A percentile compares a stretch with the other conserved stretches of the same genome.
These are phyloP conservation scores for Chionis minor DNA, from an alignment of 2,113 vertebrate species.

Conservation along the genomic window DNA sequence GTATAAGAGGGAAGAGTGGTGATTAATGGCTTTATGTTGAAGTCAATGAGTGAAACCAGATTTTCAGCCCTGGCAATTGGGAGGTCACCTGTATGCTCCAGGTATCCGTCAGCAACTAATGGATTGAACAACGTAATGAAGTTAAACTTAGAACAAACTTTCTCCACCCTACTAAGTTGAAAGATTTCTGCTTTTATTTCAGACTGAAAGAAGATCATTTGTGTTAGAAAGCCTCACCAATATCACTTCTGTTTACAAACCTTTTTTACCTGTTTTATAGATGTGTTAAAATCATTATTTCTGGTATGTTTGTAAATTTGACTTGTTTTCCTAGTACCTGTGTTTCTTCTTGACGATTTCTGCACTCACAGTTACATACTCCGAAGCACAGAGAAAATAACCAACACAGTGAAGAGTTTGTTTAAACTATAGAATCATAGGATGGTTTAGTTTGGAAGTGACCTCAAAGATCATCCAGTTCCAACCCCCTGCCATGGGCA, in stretches of 20 bases:
- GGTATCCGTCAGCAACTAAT: not conserved
- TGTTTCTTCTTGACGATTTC: not conserved
- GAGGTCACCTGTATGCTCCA: not conserved
- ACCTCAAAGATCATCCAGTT: too few relatives aligned
- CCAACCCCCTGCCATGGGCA: too few relatives aligned
- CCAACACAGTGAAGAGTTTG: not conserved
- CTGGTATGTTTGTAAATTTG: not conserved
- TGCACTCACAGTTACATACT: fast-evolving
- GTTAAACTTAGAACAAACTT: not conserved
- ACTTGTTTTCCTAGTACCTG: not conserved
- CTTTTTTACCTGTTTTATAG: not conserved
- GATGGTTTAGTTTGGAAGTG: too few relatives aligned
- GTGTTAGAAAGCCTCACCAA: not conserved
- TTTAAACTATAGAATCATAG: not conserved
- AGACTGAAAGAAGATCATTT: not conserved
- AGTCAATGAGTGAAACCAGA: not conserved
- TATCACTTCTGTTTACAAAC: not conserved
- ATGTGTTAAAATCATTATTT: not conserved
- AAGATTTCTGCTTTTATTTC: not conserved
- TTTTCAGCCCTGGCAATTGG: fast-evolving
- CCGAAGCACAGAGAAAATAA: not conserved
- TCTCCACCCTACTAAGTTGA: not conserved
- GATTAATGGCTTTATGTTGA: not conserved
- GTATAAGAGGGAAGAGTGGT: not conserved
- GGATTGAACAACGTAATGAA: not conserved